A percentile compares a stretch with the other conserved stretches of the same genome.
These are phyloP conservation scores for Leptodactylus fuscus DNA, from an alignment of 2,113 vertebrate species.

Conservation along the genomic window DNA sequence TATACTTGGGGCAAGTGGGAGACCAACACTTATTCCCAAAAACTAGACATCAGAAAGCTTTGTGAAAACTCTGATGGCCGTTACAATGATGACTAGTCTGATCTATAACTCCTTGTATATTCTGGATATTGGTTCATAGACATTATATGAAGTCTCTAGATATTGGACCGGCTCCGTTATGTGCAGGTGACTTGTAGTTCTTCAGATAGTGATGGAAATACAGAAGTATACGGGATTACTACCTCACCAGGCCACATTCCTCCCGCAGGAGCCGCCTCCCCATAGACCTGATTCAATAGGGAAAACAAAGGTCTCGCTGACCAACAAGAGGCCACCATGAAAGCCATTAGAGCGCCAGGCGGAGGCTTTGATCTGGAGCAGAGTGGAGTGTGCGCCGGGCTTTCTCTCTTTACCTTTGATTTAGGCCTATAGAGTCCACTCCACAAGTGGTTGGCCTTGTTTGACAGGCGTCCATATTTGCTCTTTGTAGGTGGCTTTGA, in stretches of 20 bases:
- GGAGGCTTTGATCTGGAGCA: not conserved
- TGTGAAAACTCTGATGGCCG: no score
- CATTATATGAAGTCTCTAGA: not conserved
- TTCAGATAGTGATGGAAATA: not conserved
- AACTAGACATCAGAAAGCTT: no score
- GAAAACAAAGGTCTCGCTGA: not conserved
- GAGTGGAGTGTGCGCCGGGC: not conserved
- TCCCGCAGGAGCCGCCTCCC: not conserved
- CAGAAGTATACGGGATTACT: not conserved
- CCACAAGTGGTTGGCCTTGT: not conserved
- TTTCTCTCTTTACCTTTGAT: constrained; percentile 7
- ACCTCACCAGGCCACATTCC: not conserved
- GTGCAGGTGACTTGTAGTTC: not conserved
- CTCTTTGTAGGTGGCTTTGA: not conserved
- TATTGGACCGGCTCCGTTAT: not conserved
- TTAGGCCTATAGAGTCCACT: constrained; percentile 14
- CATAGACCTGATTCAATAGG: not conserved
- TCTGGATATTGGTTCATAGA: not conserved
- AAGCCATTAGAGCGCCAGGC: constrained; percentile 13
- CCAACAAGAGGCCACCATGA: constrained; percentile 24
- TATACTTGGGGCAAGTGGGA: no score
- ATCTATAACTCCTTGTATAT: no score
- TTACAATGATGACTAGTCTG: no score
- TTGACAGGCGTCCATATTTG: constrained; percentile 1
- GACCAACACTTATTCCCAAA: no score